Evolutionary conservation across 1,140 invertebrate genomes (phyloP), one percentile per base, ranked within the genome.

Genomic region (Ridgeia piscesae): DNA sequence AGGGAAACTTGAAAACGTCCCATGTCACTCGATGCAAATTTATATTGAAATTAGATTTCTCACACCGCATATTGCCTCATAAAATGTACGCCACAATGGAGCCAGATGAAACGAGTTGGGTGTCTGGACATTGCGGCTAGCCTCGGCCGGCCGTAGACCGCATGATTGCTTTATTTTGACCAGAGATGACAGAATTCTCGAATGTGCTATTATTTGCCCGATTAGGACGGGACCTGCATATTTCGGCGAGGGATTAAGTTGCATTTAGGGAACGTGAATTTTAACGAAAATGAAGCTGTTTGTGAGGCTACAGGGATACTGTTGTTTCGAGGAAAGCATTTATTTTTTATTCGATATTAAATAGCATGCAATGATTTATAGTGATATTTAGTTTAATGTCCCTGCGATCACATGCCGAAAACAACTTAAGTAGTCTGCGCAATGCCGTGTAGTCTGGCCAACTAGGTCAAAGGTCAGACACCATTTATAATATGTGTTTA

Each of bases 1-100:
- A 77, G 58, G 8, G 58, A 77, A 77, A 77, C 17, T 77, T 77
- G 58, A 77, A 77, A 77, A 77, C 58, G 2, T 77, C 58, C 58
- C 58, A 77, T 77, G 58, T 77, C 58, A 77, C 58, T 77, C 58
- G 58, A 77, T 77, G 58, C 58, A 77, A 77, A 77, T 77, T 77
- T 77, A 77, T 77, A 77, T 77, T 77, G 58, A 77, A 77, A 77
- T 77, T 77, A 77, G 58, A 77, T 77, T 77, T 77, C 58, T 77
- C 27, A 21, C 58, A 21, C 58, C 58, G 58, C 58, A 77, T 77
- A 77, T 77, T 77, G 58, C 58, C 58, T 77, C 58, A 77, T 77
- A 77, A 77, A 77, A 77, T 77, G 17, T 77, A 77, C 58, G 58
- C 58, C 58, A 77, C 58, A 77, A 77, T 77, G 58, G 58, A 77